Conservation (phyloP, 1,140 invertebrate genomes). For the Orussus abietinus region DNA sequence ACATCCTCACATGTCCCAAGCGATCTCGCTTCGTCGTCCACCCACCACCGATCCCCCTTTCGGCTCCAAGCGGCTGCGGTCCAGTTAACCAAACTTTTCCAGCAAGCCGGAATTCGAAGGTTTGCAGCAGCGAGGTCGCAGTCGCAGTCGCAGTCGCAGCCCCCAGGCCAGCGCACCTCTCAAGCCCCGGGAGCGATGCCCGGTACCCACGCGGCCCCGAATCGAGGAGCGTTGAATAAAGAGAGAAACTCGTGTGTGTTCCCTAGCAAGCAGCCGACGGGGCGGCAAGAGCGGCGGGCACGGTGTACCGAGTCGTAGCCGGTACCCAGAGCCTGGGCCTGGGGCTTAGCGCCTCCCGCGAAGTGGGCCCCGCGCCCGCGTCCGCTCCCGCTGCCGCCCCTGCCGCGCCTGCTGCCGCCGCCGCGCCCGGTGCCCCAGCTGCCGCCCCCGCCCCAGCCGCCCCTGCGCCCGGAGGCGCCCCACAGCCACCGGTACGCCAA, state of each 20-base stretch:
- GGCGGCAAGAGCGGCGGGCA: constrained; percentile 70
- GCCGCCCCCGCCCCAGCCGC: constrained; percentile 42
- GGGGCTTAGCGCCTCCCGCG: constrained; percentile 63
- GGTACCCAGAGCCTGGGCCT: constrained; percentile 71
- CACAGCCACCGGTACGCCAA: constrained; percentile 53
- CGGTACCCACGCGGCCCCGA: too few relatives aligned
- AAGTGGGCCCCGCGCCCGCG: constrained; percentile 51
- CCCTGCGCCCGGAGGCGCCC: constrained; percentile 41
- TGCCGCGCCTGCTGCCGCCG: constrained; percentile 23
- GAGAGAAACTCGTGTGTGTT: constrained; percentile 36
- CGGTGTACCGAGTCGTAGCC: constrained; percentile 71
- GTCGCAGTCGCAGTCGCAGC: too few relatives aligned
- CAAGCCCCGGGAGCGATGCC: too few relatives aligned
- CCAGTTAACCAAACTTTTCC: too few relatives aligned
- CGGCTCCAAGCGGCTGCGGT: too few relatives aligned
- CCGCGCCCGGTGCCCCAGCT: constrained; percentile 26
- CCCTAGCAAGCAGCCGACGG: constrained; percentile 70
- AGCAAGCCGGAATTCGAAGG: too few relatives aligned
- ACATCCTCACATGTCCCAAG: too few relatives aligned
- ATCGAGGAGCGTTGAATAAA: too few relatives aligned
- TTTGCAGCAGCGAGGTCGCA: too few relatives aligned
- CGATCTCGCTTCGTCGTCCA: too few relatives aligned
- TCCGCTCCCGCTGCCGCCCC: constrained; percentile 50
- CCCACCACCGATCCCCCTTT: too few relatives aligned
- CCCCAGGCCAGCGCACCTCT: too few relatives aligned